A percentile compares a stretch with the other conserved stretches of the same genome.
Conservation (phyloP, 30 jellyfish, hydroid and myxozoan species). For the Mastigias papua region DNA sequence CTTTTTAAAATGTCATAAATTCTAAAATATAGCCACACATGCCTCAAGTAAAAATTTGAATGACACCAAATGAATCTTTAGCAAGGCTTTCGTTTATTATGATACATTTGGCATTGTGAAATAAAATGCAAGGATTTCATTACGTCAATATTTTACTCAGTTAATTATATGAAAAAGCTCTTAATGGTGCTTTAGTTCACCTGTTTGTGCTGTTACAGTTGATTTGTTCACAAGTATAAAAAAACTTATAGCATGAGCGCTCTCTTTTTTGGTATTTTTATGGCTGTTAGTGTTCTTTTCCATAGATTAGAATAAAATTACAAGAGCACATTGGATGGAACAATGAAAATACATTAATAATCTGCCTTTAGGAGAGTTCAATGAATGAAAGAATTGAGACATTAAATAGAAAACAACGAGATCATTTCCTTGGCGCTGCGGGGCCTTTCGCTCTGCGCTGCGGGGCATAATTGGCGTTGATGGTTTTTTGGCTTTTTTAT, state of each 20-base stretch:
- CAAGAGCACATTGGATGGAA: neutral
- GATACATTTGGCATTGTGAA: neutral
- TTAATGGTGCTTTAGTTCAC: neutral
- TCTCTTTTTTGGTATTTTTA: neutral
- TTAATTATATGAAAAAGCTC: too few species aligned
- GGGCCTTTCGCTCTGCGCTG: neutral
- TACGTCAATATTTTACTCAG: too few species aligned
- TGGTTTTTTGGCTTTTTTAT: neutral
- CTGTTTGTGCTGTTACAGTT: too few species aligned
- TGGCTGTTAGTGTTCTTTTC: too few species aligned
- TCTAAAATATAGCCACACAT: neutral
- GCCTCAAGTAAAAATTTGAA: neutral
- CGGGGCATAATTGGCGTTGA: neutral
- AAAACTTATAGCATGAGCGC: neutral
- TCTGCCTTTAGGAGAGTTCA: neutral
- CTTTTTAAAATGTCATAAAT: neutral
- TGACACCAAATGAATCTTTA: neutral
- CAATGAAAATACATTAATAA: neutral
- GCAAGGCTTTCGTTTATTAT: neutral
- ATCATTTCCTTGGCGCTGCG: neutral
- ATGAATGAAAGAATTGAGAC: neutral
- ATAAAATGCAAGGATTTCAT: neutral
- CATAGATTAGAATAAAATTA: neutral
- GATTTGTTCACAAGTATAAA: too few species aligned
- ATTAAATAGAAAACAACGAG: too few species aligned